Evolutionary conservation across 2,888 invertebrate species (phyloP), one percentile per base, ranked within the genome.

Genomic region (Augochlorella aurata): DNA sequence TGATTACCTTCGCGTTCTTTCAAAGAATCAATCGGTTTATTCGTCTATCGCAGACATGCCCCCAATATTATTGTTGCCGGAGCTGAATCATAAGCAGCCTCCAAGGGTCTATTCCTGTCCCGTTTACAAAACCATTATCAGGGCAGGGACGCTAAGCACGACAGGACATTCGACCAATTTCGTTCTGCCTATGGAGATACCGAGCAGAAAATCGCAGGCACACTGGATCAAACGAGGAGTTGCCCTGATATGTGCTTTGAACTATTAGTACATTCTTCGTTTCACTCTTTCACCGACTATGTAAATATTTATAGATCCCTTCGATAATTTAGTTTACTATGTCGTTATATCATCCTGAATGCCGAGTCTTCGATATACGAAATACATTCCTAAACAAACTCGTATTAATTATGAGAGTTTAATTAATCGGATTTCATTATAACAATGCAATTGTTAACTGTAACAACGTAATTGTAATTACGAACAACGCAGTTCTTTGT

Each of bases 141-240:
- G 96, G 88, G 95, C 95, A 72, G 96, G 96, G 47, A 94, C 94
- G 0, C 92, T 96, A 14, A 96, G 96, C 52, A 96, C 96, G 0
- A 96, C 96, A 0, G 96, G 96, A 12, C 96, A 96, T 92, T 96
- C 96, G 7, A 96, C 96, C 10, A 96, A 96, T 93, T 96, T 95
- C 90, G 95, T 96, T 58, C 93, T 96, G 49, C 94, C 95, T 1
- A 95, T 96, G 92, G 95, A 95, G 92, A 92, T 96, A 68, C 95
- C 96, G 0, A 95, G 95, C n/a, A 88, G 93, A 66, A 92, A 94
- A 81, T 91, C 94, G 0, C 94, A 95, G 90, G 92, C 93, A 3
- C 95, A 96, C 88, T 96, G 96, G 96, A 95, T 95, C 38, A 95
- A 95, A 89, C 91, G 95, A 83, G 96, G 96, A 9, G 95, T 95